phyloP scores from a whole-genome alignment of 1,140 invertebrate genomes.

The Triops cancriformis region DNA sequence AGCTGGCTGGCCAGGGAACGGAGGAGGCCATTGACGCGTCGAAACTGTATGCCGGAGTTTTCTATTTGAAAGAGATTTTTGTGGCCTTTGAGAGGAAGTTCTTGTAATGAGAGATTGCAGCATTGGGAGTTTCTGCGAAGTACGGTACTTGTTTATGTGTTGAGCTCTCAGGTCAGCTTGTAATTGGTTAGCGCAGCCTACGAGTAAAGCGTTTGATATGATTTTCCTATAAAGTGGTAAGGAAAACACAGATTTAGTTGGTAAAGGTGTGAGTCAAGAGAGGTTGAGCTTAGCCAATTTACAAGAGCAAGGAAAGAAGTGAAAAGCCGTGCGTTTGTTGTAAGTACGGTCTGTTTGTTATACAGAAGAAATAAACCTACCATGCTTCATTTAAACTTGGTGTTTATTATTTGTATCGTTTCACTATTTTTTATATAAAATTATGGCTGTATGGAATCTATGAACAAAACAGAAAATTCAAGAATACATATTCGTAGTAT shows the following conservation, averaged over 20 bases:
- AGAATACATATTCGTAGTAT: too few relatives aligned
- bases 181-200: neutral
- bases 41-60: too few relatives aligned
- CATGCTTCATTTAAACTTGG: neutral
- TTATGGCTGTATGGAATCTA: too few relatives aligned
- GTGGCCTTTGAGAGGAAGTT: neutral
- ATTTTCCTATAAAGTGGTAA: neutral
- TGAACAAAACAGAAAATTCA: too few relatives aligned
- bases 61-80: neutral
- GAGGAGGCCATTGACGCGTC: neutral
- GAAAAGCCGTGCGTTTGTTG: neutral
- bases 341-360: slow-evolving; percentile 5
- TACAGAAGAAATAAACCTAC: neutral
- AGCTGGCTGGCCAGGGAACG: neutral
- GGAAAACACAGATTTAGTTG: neutral
- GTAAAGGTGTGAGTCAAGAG: neutral
- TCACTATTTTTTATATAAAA: too few relatives aligned
- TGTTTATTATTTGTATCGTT: too few relatives aligned
- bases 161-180: slow-evolving; percentile 1
- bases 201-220: neutral
- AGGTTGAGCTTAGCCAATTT: neutral
- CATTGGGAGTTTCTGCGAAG: neutral
- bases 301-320: neutral
- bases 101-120: neutral
- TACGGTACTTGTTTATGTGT: neutral